Base-by-base conservation (phyloP, 23 tunicate species). In the Trididemnum nubilum region DNA sequence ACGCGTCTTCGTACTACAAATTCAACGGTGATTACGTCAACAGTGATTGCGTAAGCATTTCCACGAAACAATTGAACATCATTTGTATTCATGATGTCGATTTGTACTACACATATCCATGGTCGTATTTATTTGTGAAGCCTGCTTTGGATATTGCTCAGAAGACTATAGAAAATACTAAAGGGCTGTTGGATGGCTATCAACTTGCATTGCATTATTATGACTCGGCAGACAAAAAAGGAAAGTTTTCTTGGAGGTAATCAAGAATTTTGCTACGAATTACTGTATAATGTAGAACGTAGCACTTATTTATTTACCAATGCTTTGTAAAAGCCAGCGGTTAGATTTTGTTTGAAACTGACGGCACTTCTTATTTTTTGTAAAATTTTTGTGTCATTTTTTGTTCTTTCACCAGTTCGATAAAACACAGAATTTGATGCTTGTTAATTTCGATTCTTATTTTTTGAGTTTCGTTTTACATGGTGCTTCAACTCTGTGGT, bases 91-190 rank as follows among this genome's bases (percentile, higher is more conserved):
- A 73, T 34, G 57, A 73, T 25, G 39, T 40, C 30, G 22, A 73
- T 38, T 38, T 29, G 19, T 85, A 85, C 58, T 44, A 52, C 30
- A 77, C 87, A n/a, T 85, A 85, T 38, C 87, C 97, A 24, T 91
- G 97, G 97, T 91, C 97, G n/a, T 85, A 91, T 44, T 19, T 81
- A 2, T 91, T 85, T 35, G 80, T 76, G 1, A 91, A 91, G 36
- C 87, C 87, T 22, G 90, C 97, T n/a, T 69, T 91, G 65, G 97
- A 91, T 30, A 18, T 85, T 2, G 97, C 97, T 1, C 29, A 76
- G 64, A 73, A 91, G 40, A 69, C 63, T 35, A 91, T 91, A 3
- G 38, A 69, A 31, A 49, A 78, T 1, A 65, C 85, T 0, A 39
- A 67, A 1, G 87, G 87, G 5, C 34, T 85, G 15, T 37, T 84